Evolutionary conservation across 2,888 invertebrate genomes (phyloP).

Genomic region (Megalurothrips usitatus): DNA sequence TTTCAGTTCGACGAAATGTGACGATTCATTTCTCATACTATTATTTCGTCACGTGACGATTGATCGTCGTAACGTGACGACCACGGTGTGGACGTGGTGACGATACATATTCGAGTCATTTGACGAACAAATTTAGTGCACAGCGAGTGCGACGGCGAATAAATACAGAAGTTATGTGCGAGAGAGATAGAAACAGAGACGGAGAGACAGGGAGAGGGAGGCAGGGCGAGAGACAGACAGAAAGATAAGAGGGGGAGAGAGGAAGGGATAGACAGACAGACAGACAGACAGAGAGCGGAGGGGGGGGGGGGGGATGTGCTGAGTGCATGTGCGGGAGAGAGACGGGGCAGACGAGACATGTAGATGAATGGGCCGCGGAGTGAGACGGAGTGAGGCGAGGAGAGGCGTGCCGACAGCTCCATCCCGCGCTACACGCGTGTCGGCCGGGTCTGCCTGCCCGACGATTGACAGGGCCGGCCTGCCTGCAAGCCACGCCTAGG

Average conservation of each 20-base stretch:
- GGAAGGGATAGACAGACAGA: too few relatives aligned
- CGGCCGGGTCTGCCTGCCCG: background rate
- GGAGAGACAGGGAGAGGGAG: background rate
- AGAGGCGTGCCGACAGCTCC: background rate
- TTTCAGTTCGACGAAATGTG: too few relatives aligned
- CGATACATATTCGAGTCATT: too few relatives aligned
- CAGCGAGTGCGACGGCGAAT: too few relatives aligned
- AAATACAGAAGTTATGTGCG: too few relatives aligned
- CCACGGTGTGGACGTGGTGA: too few relatives aligned
- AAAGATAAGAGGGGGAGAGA: constrained; percentile 16
- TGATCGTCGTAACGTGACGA: too few relatives aligned
- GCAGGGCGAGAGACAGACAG: constrained; percentile 1
- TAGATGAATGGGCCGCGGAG: background rate
- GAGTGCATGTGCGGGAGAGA: background rate
- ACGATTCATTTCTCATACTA: too few relatives aligned
- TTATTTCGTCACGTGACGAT: too few relatives aligned
- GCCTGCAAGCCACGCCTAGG: background rate
- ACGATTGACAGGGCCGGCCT: background rate
- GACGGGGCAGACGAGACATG: background rate
- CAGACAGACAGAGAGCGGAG: background rate
- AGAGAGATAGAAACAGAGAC: too few relatives aligned
- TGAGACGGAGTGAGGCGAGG: background rate
- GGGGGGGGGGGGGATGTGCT: too few relatives aligned
- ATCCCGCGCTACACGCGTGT: background rate
- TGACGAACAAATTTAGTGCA: too few relatives aligned